phyloP scores from a whole-genome alignment of 2,797 vertebrate genomes.

The Paguma larvata region DNA sequence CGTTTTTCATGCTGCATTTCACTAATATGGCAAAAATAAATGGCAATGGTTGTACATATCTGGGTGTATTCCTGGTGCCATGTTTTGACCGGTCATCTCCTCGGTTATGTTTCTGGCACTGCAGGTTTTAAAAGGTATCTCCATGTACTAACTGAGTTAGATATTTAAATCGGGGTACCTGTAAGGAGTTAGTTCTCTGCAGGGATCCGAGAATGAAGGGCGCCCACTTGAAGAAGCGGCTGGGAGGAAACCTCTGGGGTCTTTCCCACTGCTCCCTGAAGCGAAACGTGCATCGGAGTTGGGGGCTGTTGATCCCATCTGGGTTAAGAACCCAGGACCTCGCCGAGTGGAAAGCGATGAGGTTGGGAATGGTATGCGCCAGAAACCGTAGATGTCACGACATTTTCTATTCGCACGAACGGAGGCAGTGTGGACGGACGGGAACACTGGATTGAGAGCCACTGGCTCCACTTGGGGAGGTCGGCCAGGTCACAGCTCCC shows the following conservation, averaged over 20 bases:
- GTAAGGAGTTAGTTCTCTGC: neutral
- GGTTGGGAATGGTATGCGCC: neutral
- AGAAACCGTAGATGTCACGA: neutral
- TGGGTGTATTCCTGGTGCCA: neutral
- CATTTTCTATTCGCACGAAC: neutral
- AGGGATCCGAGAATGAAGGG: neutral
- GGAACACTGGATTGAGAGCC: neutral
- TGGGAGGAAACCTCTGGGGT: neutral
- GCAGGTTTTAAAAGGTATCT: neutral
- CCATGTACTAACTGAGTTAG: neutral
- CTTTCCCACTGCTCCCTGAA: neutral
- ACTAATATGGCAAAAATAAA: neutral
- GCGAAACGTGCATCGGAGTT: neutral
- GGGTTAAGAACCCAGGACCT: neutral
- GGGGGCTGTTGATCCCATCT: neutral
- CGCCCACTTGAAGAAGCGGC: neutral
- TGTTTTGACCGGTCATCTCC: neutral
- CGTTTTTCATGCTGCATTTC: neutral
- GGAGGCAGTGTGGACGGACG: neutral
- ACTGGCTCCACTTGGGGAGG: neutral
- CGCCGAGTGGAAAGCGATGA: neutral
- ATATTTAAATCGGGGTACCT: neutral
- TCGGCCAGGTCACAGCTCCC: neutral
- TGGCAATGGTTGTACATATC: neutral
- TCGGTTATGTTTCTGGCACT: neutral